Base-by-base conservation (phyloP, 2,888 invertebrate species). In the Gastracanthus pulcherrimus region DNA sequence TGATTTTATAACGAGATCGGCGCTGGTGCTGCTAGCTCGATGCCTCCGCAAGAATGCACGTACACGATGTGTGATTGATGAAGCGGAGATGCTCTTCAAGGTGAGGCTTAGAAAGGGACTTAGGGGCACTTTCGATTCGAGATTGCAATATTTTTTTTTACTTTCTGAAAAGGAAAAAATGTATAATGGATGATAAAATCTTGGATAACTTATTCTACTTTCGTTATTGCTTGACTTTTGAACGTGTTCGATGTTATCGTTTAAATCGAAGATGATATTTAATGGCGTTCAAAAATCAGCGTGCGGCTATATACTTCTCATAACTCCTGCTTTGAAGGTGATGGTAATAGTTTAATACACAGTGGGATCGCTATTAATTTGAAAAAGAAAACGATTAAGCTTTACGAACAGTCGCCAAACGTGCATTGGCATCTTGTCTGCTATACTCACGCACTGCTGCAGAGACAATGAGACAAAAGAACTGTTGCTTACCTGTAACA, bases 401-500 rank as follows among this genome's bases (percentile, higher is more conserved):
- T 19, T 23, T 55, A 5, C 2, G 5, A 3, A 55, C 5, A 4
- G n/a, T 23, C 9, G 7, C 23, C 9, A 67, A 31, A 74, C 23
- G 4, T 62, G 31, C 31, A 23, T 26, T 48, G 58, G 51, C 34
- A 41, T 16, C 7, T 29, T 62, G 23, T 3, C 26, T 34, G 2
- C 31, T 26, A 13, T 80, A 80, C 80, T 80, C 75, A 80, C 80
- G 38, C 34, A 58, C 16, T 7, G 23, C 38, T n/a, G 26, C 48
- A 58, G 26, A 26, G 60, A 23, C 36, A 26, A 51, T 45, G 48
- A 23, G 26, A 55, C 64, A 69, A 80, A 34, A 13, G 51, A 75
- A 36, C 36, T 36, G 48, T 55, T 60, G 71, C 82, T 82, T 82
- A 82, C 82, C 82, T 82, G 82, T 23, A 82, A 82, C 75, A 82